phyloP scores from a whole-genome alignment of 2,797 vertebrate genomes.

The Oophaga sylvatica region DNA sequence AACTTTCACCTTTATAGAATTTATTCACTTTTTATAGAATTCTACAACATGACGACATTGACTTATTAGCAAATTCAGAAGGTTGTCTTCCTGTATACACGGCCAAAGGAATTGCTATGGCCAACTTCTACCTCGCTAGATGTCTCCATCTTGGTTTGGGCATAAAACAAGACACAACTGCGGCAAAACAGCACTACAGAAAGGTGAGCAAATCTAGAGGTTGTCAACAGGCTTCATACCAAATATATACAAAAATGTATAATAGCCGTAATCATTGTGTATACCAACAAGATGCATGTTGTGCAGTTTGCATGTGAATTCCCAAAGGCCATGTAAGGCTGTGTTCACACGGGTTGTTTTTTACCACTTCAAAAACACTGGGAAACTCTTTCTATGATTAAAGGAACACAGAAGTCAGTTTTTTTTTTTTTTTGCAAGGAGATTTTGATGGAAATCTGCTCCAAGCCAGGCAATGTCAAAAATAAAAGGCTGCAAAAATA shows the following conservation, averaged over 20 bases:
- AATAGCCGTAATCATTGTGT: background rate
- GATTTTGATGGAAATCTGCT: too few species aligned
- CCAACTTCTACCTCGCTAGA: slow-evolving; percentile 78
- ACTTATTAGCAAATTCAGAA: slow-evolving; percentile 66
- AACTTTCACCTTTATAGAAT: background rate
- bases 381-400: too few species aligned
- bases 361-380: too few species aligned
- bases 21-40: slow-evolving; percentile 67
- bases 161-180: slow-evolving; percentile 65
- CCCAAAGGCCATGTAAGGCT: background rate
- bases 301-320: background rate
- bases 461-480: too few species aligned
- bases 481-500: too few species aligned
- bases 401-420: too few species aligned
- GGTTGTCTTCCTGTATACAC: slow-evolving; percentile 74
- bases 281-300: background rate
- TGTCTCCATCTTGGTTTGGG: slow-evolving; percentile 79
- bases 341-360: too few species aligned
- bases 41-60: slow-evolving; percentile 68
- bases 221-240: background rate
- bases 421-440: too few species aligned
- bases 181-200: slow-evolving; percentile 72
- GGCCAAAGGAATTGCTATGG: slow-evolving; percentile 75
- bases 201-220: slow-evolving; percentile 68
- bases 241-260: background rate